A percentile compares a stretch with the other conserved stretches of the same genome.
Conservation (phyloP, 2,888 invertebrate species). For the Tinea semifulvella region DNA sequence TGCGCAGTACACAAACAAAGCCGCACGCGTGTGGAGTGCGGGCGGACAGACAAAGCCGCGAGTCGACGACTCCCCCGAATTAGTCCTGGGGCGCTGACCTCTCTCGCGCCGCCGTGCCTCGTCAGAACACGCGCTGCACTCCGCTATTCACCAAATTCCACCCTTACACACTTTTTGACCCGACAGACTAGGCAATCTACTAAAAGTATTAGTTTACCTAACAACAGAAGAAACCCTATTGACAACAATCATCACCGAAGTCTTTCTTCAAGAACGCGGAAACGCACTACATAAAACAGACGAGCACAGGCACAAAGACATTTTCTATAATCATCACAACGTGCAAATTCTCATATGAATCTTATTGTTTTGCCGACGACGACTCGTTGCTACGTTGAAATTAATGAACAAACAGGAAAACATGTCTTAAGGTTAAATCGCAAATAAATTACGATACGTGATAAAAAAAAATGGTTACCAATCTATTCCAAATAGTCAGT, state of each 20-base stretch:
- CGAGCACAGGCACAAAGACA: constrained; percentile 1
- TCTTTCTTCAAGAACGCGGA: too few relatives aligned
- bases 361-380: background rate
- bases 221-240: too few relatives aligned
- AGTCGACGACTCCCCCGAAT: constrained; percentile 65
- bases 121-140: constrained; percentile 30
- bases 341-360: background rate
- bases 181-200: too few relatives aligned
- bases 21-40: constrained; percentile 25
- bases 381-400: too few relatives aligned
- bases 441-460: constrained; percentile 1
- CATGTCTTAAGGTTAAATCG: constrained; percentile 2
- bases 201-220: too few relatives aligned
- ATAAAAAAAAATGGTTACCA: too few relatives aligned
- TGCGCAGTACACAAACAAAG: constrained; percentile 34
- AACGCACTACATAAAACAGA: too few relatives aligned
- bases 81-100: constrained; percentile 63
- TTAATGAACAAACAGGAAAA: constrained; percentile 8
- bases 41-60: constrained; percentile 54
- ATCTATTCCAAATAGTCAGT: too few relatives aligned
- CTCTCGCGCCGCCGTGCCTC: constrained; percentile 20
- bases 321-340: background rate
- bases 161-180: background rate
- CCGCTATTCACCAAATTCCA: constrained; percentile 18
- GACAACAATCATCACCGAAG: too few relatives aligned